These are phyloP conservation scores for Syngnathus typhle DNA, from an alignment of 2,113 vertebrate genomes.

Conservation along the genomic window DNA sequence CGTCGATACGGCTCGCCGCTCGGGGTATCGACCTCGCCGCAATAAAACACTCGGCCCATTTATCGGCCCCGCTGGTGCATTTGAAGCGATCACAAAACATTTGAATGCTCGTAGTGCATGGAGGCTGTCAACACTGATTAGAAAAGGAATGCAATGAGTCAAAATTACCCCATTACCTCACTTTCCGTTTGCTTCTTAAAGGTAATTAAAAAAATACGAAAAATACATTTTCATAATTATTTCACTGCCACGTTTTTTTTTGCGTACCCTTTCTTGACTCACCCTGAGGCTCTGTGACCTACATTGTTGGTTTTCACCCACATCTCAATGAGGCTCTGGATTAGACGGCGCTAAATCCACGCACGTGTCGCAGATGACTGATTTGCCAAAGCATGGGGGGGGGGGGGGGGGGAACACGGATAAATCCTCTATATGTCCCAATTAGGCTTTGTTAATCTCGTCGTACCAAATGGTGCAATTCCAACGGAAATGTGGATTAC, in stretches of 20 bases:
- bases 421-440: slow-evolving; percentile 35
- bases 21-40: slow-evolving; percentile 39
- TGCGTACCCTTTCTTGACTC: slow-evolving; percentile 31
- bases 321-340: slow-evolving; percentile 48
- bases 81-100: slow-evolving; percentile 4
- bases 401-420: slow-evolving; percentile 1
- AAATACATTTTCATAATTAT: slow-evolving; percentile 55
- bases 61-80: slow-evolving; percentile 3
- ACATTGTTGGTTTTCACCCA: slow-evolving; percentile 59
- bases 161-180: slow-evolving; percentile 17
- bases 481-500: slow-evolving; percentile 38
- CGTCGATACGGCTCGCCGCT: slow-evolving; percentile 30
- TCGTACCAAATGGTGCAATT: slow-evolving; percentile 43
- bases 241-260: slow-evolving; percentile 33
- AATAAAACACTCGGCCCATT: slow-evolving; percentile 31
- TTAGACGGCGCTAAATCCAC: slow-evolving; percentile 43
- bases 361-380: slow-evolving; percentile 33
- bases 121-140: not conserved
- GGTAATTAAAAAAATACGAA: slow-evolving; percentile 54
- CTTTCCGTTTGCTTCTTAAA: slow-evolving; percentile 24
- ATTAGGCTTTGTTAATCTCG: slow-evolving; percentile 42
- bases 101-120: not conserved
- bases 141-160: not conserved
- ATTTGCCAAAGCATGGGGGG: slow-evolving; percentile 12
- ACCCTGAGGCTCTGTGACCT: slow-evolving; percentile 41